Evolutionary conservation across 2,888 invertebrate genomes (phyloP).

Genomic region (Loripinus fragilis): DNA sequence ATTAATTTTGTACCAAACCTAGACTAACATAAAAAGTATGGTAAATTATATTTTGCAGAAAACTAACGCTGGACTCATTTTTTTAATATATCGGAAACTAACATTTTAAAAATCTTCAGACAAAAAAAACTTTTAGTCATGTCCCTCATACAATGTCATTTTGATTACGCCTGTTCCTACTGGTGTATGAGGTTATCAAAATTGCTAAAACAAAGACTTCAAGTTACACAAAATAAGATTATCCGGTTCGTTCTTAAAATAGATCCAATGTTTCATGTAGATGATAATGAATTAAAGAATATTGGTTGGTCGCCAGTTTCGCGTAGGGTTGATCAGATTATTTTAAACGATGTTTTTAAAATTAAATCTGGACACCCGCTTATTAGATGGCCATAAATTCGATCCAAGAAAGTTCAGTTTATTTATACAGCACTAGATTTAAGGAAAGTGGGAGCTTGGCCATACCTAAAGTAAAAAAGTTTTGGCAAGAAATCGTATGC

Average conservation of each 20-base stretch:
- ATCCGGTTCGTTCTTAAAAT: not conserved
- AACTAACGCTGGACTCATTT: not conserved
- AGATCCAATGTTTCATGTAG: not conserved
- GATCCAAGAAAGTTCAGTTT: too few relatives aligned
- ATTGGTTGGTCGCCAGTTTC: too few relatives aligned
- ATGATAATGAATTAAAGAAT: not conserved
- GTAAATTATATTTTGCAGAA: not conserved
- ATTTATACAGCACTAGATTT: too few relatives aligned
- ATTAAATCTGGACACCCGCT: too few relatives aligned
- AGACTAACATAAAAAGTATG: too few relatives aligned
- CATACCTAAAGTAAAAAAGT: too few relatives aligned
- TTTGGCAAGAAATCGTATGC: too few relatives aligned
- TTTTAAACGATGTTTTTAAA: too few relatives aligned
- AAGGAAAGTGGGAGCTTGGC: too few relatives aligned
- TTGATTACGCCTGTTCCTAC: conserved; percentile 7
- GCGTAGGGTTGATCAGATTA: too few relatives aligned
- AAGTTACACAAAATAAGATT: not conserved
- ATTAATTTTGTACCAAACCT: too few relatives aligned
- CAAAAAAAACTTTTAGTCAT: not conserved
- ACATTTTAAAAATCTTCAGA: not conserved
- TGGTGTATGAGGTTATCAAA: not conserved
- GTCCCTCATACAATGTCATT: not conserved
- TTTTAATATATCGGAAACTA: not conserved
- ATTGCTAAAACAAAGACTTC: not conserved
- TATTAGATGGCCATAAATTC: too few relatives aligned